Base-by-base conservation (phyloP, 1,140 invertebrate species). In the Solenopsis fugax region DNA sequence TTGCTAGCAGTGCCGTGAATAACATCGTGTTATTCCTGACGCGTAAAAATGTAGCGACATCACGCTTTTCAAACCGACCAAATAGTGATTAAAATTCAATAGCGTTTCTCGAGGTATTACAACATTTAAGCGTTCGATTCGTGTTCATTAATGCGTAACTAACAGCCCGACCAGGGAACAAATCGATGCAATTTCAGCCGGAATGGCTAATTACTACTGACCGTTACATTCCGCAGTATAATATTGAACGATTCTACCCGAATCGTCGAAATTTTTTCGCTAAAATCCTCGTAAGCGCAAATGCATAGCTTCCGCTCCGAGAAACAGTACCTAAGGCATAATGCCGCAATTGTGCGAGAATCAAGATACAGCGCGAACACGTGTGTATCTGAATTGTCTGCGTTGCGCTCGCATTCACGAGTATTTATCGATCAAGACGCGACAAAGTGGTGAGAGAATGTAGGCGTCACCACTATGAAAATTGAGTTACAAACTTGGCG, bases 351-450 rank as follows among this genome's bases (percentile, higher is more conserved):
- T 82, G 52, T 56, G 67, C 80, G 67, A 34, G 24, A 73, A 82
- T 73, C 67, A 48, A 82, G 67, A 73, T 60, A 60, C 34, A 10
- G 21, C 6, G 18, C 13, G 16, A 4, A 78, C 58, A 65, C 24
- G 24, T 24, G 34, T 10, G 60, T 3, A 18, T 21, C 62, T 45
- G 77, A 54, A 80, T 80, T 52, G 48, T 24, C 75, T 16, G 16
- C 21, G 54, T 18, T 52, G 34, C 52, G 72, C 9, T 56, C n/a
- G 60, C 76, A 37, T 37, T 54, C 54, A 16, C 18, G 37, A 24
- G 29, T 7, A 67, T 37, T 73, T 82, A 82, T 82, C 54, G 80
- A 82, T 73, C 67, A 82, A 73, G 67, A 73, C 37, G 24, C 69
- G 67, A 56, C 65, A 67, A 72, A 71, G 58, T 45, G 50, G 6